These are phyloP conservation scores for Cyprinus carpio DNA, from an alignment of 2,113 vertebrate genomes.

Conservation along the genomic window DNA sequence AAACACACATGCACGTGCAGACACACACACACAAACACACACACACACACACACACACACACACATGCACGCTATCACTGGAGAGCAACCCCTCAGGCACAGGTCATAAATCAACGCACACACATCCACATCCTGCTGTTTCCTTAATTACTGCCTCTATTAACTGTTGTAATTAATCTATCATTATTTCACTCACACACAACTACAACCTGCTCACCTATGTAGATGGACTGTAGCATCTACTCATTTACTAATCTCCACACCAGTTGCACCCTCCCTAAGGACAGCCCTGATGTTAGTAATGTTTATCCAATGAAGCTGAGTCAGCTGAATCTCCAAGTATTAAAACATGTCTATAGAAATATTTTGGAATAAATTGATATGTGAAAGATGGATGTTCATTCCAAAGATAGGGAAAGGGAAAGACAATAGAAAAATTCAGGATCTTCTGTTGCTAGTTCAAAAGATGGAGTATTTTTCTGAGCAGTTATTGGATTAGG, in stretches of 20 bases:
- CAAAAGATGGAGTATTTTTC: neutral
- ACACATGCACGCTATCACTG: neutral
- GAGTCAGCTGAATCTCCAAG: neutral
- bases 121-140: conserved; percentile 3
- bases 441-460: neutral
- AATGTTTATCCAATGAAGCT: neutral
- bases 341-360: neutral
- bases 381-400: neutral
- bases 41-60: too few relatives aligned
- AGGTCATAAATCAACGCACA: conserved; percentile 35
- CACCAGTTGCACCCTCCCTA: too few relatives aligned
- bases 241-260: neutral
- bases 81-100: conserved; percentile 27
- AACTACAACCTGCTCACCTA: conserved; percentile 10
- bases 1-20: neutral
- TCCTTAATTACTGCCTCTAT: conserved; percentile 43
- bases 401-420: too few relatives aligned
- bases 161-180: conserved; percentile 34
- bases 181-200: conserved; percentile 20
- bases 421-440: neutral
- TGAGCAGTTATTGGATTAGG: neutral
- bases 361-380: neutral
- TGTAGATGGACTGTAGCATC: neutral
- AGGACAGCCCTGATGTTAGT: too few relatives aligned
- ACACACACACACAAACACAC: too few relatives aligned